Evolutionary conservation across 1,140 invertebrate species (phyloP).

Genomic region (Himalopsyche phryganea): DNA sequence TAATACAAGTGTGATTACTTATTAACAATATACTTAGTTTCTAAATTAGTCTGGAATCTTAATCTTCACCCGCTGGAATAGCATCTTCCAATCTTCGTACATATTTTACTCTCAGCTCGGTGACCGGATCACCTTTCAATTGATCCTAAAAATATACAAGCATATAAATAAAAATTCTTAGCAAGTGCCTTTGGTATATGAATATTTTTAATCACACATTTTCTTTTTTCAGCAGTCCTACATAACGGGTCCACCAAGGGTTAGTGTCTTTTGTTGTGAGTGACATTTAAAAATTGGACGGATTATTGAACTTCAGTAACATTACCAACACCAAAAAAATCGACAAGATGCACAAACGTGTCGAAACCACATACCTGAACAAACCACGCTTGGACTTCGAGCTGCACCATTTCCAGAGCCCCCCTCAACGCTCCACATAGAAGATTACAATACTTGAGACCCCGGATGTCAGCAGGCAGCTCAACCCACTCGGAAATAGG

Average conservation of each 20-base stretch:
- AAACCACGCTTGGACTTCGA: conserved; percentile 77
- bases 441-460: conserved; percentile 92
- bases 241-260: no score
- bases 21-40: no score
- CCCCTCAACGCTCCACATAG: conserved; percentile 91
- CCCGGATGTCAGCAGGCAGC: conserved; percentile 83
- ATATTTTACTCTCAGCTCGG: conserved; percentile 94
- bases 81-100: conserved; percentile 94
- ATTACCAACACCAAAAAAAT: no score
- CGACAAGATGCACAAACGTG: no score
- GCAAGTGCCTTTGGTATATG: no score
- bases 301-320: no score
- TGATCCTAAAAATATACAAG: conserved; percentile 72
- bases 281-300: no score
- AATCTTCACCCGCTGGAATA: conserved; percentile 97
- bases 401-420: conserved; percentile 93
- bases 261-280: no score
- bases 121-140: conserved; percentile 90
- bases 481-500: conserved; percentile 99
- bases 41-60: conserved; percentile 34
- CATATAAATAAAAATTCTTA: no score
- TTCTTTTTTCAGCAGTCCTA: no score
- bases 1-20: no score
- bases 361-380: conserved; percentile 66
- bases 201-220: no score